phyloP scores from a whole-genome alignment of 2,797 vertebrate genomes.

The Momotus momota region DNA sequence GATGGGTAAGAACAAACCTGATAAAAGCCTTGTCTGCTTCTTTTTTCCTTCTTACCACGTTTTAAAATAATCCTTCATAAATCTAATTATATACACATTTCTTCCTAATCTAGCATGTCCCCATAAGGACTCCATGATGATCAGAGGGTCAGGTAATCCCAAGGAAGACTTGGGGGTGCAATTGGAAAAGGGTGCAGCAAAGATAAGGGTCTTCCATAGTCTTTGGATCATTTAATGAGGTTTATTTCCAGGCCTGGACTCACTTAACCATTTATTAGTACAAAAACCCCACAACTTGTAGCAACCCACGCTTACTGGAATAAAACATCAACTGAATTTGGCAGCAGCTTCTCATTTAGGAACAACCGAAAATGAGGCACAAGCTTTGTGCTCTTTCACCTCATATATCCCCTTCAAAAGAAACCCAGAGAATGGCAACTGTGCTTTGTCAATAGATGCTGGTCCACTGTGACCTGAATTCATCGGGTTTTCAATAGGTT shows the following conservation, averaged over 20 bases:
- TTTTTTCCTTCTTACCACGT: background rate
- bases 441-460: slow-evolving; percentile 15
- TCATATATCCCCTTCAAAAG: background rate
- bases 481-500: background rate
- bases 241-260: slow-evolving; percentile 33
- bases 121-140: background rate
- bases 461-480: slow-evolving; percentile 16
- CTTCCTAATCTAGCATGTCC: background rate
- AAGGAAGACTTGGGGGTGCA: background rate
- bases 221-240: background rate
- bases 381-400: background rate
- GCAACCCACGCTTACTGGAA: background rate
- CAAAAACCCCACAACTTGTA: background rate
- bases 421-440: background rate
- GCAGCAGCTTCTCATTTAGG: slow-evolving; percentile 22
- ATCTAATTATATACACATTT: background rate
- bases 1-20: background rate
- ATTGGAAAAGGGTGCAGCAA: background rate
- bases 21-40: background rate
- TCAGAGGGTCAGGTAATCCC: background rate
- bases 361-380: background rate
- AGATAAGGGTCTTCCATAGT: background rate
- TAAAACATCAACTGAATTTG: background rate
- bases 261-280: background rate
- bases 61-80: background rate